Evolutionary conservation across 37 sponge, comb jelly and placozoan species (phyloP).

Genomic region (Aplysina aerophoba): DNA sequence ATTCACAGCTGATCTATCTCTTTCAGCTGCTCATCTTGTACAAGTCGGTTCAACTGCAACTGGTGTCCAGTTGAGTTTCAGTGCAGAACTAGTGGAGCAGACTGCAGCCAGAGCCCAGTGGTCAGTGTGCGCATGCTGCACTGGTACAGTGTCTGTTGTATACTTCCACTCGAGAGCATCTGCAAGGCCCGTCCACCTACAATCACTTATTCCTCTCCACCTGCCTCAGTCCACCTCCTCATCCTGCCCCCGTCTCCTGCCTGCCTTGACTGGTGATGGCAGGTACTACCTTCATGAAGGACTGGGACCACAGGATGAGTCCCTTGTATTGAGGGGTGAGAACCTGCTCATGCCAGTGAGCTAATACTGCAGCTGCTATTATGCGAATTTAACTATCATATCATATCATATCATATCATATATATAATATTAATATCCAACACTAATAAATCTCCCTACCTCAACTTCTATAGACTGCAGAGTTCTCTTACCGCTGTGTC

Average conservation of each 20-base stretch:
- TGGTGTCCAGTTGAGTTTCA: constrained; percentile 21
- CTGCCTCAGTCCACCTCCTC: constrained; percentile 1
- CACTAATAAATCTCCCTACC: no score
- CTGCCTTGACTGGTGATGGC: constrained; percentile 7
- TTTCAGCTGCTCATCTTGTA: constrained; percentile 26
- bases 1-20: neutral
- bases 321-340: constrained; percentile 13
- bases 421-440: no score
- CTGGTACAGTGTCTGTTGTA: neutral
- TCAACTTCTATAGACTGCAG: neutral
- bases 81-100: constrained; percentile 2
- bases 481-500: neutral
- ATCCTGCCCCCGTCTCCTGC: constrained; percentile 9
- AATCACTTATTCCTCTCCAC: neutral
- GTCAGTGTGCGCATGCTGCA: neutral
- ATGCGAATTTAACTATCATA: no score
- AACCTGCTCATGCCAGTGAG: constrained; percentile 27
- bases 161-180: neutral
- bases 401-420: no score
- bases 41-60: constrained; percentile 7
- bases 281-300: constrained; percentile 38
- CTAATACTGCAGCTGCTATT: no score
- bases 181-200: neutral
- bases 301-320: constrained; percentile 13
- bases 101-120: neutral